These are phyloP conservation scores for Xiphophorus maculatus DNA, from an alignment of 2,113 vertebrate genomes.

Conservation along the genomic window DNA sequence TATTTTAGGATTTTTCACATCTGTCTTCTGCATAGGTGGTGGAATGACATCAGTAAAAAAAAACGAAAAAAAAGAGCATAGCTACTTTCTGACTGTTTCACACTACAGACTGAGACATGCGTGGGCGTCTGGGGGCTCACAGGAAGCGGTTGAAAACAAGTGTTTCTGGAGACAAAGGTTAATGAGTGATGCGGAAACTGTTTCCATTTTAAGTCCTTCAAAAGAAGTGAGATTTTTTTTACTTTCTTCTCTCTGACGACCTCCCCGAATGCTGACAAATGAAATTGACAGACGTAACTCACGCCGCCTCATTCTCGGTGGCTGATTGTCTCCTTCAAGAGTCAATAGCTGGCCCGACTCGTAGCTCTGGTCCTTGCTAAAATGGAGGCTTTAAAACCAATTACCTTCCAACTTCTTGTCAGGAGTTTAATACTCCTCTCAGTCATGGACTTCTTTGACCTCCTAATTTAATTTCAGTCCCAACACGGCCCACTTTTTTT, in stretches of 20 bases:
- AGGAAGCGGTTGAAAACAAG: conserved; percentile 43
- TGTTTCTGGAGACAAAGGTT: conserved; percentile 5
- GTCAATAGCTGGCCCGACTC: conserved; percentile 5
- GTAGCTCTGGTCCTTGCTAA: conserved; percentile 19
- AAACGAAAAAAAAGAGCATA: background rate
- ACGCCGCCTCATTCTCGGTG: background rate
- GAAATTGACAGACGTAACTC: conserved; percentile 23
- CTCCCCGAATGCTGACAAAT: conserved; percentile 37
- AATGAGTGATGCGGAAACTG: conserved; percentile 3
- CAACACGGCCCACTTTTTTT: background rate
- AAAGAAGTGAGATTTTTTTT: conserved; percentile 14
- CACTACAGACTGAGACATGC: background rate
- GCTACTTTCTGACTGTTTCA: background rate
- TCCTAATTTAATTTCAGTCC: background rate
- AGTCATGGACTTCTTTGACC: conserved; percentile 14
- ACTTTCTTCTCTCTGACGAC: background rate
- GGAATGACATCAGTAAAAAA: background rate
- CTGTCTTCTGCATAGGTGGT: background rate
- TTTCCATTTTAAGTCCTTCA: conserved; percentile 18
- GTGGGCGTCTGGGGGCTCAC: background rate
- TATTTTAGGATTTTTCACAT: conserved; percentile 26
- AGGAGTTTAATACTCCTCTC: conserved; percentile 21
- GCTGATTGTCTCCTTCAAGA: no score
- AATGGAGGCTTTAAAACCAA: conserved; percentile 29
- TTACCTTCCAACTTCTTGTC: conserved; percentile 16